A percentile compares a stretch with the other conserved stretches of the same genome.
Conservation (phyloP, 1,140 invertebrate genomes). For the Penaeus indicus region DNA sequence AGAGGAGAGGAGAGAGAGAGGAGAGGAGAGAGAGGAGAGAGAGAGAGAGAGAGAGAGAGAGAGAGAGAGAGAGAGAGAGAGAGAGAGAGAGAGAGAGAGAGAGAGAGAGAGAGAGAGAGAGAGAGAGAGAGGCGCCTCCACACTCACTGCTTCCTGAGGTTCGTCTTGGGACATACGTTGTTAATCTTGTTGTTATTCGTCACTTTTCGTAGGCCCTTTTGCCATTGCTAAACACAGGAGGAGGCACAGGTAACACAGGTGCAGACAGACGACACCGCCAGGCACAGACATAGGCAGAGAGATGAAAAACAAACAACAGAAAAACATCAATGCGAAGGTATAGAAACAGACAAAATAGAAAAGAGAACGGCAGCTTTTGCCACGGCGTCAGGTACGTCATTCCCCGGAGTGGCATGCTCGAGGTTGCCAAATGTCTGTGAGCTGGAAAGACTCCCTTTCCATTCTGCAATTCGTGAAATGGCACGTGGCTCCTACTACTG, state of each 20-base stretch:
- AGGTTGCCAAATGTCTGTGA: no score
- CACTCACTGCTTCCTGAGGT: slow-evolving; percentile 98
- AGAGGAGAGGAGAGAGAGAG: slow-evolving; percentile 17
- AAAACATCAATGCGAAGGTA: not conserved
- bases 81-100: not conserved
- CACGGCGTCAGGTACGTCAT: no score
- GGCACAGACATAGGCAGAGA: not conserved
- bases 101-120: not conserved
- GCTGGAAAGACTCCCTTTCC: no score
- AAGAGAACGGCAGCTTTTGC: not conserved
- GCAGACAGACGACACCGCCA: not conserved
- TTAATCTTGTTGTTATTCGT: slow-evolving; percentile 98
- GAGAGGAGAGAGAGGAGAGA: slow-evolving; percentile 1
- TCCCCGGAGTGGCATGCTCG: no score
- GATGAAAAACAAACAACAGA: not conserved
- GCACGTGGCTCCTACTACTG: no score
- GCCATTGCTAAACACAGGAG: slow-evolving; percentile 83
- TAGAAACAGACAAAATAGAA: not conserved
- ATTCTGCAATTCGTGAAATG: no score
- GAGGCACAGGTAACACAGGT: slow-evolving; percentile 29
- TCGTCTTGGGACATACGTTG: slow-evolving; percentile 94
- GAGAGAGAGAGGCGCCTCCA: not conserved
- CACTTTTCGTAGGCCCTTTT: slow-evolving; percentile 86
- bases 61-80: not conserved
- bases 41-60: not conserved